Conservation (phyloP, 2,888 invertebrate genomes). For the Cordylochernes scorpioides region DNA sequence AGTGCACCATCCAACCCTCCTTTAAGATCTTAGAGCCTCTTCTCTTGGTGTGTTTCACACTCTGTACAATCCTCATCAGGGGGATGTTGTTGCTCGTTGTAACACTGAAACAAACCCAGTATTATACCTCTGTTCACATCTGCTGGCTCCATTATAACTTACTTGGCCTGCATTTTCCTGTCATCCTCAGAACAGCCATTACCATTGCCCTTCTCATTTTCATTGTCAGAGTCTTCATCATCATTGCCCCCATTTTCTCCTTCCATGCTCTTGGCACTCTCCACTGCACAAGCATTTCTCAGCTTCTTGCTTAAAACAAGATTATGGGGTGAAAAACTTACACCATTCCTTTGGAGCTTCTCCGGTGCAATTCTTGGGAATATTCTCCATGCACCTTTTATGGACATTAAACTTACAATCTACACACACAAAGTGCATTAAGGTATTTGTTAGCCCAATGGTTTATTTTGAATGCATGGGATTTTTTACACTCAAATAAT, state of each 20-base stretch:
- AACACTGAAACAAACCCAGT: constrained; percentile 7
- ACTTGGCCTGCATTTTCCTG: constrained; percentile 11
- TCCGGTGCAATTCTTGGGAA: constrained; percentile 66
- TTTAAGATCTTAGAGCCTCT: constrained; percentile 74
- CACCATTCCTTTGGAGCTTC: constrained; percentile 35
- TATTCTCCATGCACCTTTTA: constrained; percentile 65
- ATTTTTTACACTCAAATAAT: too few relatives aligned
- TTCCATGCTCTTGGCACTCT: too few relatives aligned
- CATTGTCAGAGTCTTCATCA: constrained; percentile 14
- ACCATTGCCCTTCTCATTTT: constrained; percentile 11
- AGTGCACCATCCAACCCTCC: constrained; percentile 97
- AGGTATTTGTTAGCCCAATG: too few relatives aligned
- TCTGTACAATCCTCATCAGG: constrained; percentile 91
- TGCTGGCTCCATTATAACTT: too few relatives aligned
- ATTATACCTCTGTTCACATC: too few relatives aligned
- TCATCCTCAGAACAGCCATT: constrained; percentile 4
- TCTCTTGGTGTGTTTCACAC: constrained; percentile 85
- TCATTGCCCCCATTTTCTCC: constrained; percentile 7
- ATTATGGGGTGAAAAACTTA: constrained; percentile 3
- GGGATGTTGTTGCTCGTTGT: constrained; percentile 47
- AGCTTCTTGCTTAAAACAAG: constrained; percentile 6
- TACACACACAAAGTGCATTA: constrained; percentile 11
- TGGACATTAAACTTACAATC: constrained; percentile 86
- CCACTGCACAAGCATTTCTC: constrained; percentile 3
- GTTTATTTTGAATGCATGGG: too few relatives aligned